phyloP scores from a whole-genome alignment of 2,797 vertebrate genomes.

The Taeniopygia guttata region DNA sequence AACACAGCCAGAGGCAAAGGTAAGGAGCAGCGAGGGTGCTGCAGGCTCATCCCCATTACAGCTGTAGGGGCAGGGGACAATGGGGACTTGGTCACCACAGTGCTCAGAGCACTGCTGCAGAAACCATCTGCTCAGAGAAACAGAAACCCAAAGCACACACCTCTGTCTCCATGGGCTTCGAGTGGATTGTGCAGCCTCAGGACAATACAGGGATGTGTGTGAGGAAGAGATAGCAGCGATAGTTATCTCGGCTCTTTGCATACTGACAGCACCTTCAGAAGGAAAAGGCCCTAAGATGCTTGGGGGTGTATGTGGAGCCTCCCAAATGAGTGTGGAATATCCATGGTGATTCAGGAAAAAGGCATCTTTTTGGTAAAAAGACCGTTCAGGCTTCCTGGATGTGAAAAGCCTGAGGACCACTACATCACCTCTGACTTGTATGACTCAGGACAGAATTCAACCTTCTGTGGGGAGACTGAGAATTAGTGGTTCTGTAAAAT shows the following conservation, averaged over 20 bases:
- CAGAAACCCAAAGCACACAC: neutral
- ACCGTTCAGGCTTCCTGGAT: neutral
- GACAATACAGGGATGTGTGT: conserved; percentile 57
- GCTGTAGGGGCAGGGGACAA: neutral
- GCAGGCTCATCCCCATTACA: neutral
- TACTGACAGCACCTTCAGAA: neutral
- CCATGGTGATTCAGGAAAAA: neutral
- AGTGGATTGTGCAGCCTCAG: neutral
- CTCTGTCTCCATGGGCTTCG: neutral
- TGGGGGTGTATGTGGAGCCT: neutral
- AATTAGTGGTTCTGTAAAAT: neutral
- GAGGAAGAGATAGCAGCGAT: conserved; percentile 16
- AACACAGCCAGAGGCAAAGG: neutral
- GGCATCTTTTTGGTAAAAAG: neutral
- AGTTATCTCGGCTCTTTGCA: neutral
- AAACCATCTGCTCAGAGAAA: neutral
- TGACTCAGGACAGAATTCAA: neutral
- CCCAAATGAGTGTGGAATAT: neutral
- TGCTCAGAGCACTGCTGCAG: neutral
- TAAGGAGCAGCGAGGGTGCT: neutral
- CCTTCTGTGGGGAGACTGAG: neutral
- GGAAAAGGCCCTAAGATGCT: neutral
- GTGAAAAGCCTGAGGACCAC: neutral
- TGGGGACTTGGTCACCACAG: neutral
- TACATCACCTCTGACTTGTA: neutral